A percentile compares a stretch with the other conserved stretches of the same genome.
Conservation (phyloP, 92 coral and sea anemone species). For the Phenganax stokvisi region DNA sequence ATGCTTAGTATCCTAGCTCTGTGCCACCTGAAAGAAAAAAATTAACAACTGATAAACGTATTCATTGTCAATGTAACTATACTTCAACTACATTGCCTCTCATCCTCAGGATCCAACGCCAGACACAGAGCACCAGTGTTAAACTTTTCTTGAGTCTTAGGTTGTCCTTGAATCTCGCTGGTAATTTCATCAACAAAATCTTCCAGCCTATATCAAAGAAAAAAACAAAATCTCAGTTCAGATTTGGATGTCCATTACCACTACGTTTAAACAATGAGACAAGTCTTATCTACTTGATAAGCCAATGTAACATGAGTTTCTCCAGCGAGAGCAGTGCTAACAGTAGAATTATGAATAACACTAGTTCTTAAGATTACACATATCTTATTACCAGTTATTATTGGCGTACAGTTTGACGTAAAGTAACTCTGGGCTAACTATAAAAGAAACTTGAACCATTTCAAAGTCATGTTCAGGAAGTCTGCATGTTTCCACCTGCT, state of each 20-base stretch:
- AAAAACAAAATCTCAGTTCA: not conserved
- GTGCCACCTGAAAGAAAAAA: conserved; percentile 67
- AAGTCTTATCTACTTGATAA: not conserved
- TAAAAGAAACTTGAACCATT: conserved; percentile 71
- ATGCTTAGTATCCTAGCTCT: conserved; percentile 84
- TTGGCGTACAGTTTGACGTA: conserved; percentile 60
- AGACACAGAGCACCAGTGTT: conserved; percentile 75
- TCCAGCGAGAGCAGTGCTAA: not conserved
- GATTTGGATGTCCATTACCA: not conserved
- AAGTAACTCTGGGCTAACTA: conserved; percentile 72
- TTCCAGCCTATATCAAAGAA: conserved; percentile 51
- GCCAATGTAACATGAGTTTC: not conserved
- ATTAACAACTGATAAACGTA: too few relatives aligned
- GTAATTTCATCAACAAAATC: conserved; percentile 63
- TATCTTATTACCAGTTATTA: conserved; percentile 51
- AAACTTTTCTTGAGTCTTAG: conserved; percentile 53
- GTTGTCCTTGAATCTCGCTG: conserved; percentile 46
- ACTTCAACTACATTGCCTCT: conserved; percentile 41
- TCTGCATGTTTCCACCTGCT: conserved; percentile 56
- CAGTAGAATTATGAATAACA: not conserved
- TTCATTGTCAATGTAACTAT: too few relatives aligned
- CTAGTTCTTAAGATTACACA: not conserved
- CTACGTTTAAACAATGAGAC: too few relatives aligned
- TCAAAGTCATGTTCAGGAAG: conserved; percentile 70
- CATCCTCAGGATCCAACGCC: conserved; percentile 72